Evolutionary conservation across 2,113 vertebrate genomes (phyloP), one percentile per base, ranked within the genome.

Genomic region (Naja naja): DNA sequence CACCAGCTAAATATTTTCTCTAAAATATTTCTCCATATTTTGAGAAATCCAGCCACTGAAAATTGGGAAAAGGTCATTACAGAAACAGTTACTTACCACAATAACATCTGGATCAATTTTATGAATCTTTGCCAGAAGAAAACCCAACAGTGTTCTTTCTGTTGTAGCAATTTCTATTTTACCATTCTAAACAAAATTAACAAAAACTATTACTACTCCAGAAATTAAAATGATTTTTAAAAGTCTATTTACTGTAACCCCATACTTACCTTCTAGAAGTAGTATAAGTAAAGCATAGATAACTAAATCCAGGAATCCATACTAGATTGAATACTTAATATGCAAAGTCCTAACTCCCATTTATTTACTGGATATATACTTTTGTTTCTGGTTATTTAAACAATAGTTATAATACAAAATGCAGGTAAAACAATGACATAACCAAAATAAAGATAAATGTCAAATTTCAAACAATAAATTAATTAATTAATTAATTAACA

Each of bases 21-120:
- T 18, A 43, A 81, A 69, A 69, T 18, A 69, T 69, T 69, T 69
- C 30, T 69, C 64, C 16, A 69, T 69, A 69, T 69, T 45, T 55
- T 88, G 14, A 88, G 12, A 85, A 94, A 85, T 91, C 94, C 91
- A 94, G 89, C 90, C 52, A 91, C 47, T n/a, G 16, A 45, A 58
- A 3, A 93, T 90, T 92, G 64, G 7, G 16, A 49, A 92, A 88
- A 25, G 45, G 27, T 91, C 90, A 55, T 27, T 49, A 87, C 30
- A 58, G 12, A 85, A 0, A 27, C 14, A 92, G 86, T 93, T 96
- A 98, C 99, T 99, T 95, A 99, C 99, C 98, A 99, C 99, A 97
- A 99, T 97, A 94, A 99, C 97, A 89, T 99, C 99, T 85, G 99
- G 99, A 96, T 99, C 99, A 88, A 99, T 98, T 97, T 99, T 99